Base-by-base conservation (phyloP, 2,113 vertebrate genomes). In the Hucho hucho region DNA sequence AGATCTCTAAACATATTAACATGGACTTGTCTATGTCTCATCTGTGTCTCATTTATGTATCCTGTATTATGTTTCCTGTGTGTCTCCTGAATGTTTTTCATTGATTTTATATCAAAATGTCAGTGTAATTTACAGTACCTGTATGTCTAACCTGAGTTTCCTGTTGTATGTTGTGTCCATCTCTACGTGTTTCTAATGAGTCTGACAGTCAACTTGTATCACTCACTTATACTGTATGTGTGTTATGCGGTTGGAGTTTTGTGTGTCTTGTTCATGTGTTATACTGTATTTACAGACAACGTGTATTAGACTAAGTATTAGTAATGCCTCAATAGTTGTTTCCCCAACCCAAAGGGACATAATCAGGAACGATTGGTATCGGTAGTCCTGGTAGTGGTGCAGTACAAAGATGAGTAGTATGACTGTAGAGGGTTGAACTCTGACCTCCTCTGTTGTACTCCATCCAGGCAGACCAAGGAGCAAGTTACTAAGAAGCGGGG, bases 401-500 rank as follows among this genome's bases (percentile, higher is more conserved):
- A 1, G 56, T n/a, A 20, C 7, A 5, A 6, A 5, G 18, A n/a
- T 5, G 56, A 13, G 43, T 7, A 28, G 11, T 75, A 18, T 56
- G 9, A n/a, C 25, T 9, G 3, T 26, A 32, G n/a, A 28, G 46
- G 25, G 28, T 59, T 46, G 4, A 32, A 49, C 12, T 24, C 47
- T 58, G 4, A 32, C 32, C 12, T 24, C 47, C 1, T 72, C 4
- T 86, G 49, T 85, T 18, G 14, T 82, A 82, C 87, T 81, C 72
- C 89, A 93, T 81, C 69, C 89, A 93, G 91, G 81, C 93, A 93
- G 90, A 84, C 84, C 64, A 94, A 94, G 87, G 97, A 99, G 81
- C 95, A 95, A 87, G 94, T 14, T 3, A 28, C 87, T 81, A 99
- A 98, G 90, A 99, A 98, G 79, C 94, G 95, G 79, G 95, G 95